These are phyloP conservation scores for Drosophila eugracilis DNA, from an alignment of 1,140 invertebrate genomes.

Conservation along the genomic window DNA sequence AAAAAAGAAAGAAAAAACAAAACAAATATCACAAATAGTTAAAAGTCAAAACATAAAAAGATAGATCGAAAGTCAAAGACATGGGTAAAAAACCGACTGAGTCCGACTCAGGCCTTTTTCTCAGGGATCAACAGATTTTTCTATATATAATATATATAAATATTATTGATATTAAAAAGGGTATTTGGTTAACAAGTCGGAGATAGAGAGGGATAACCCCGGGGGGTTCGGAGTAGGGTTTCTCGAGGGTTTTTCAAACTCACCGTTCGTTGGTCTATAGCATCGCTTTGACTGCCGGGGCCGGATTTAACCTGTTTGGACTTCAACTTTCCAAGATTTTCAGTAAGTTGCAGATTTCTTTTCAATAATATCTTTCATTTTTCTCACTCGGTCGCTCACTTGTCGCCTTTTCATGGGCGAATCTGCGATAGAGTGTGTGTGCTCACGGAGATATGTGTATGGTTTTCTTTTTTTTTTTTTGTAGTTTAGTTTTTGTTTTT, in stretches of 20 bases:
- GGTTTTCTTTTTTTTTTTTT: not conserved
- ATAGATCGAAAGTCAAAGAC: conserved; percentile 4
- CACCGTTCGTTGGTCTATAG: conserved; percentile 34
- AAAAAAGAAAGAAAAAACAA: not conserved
- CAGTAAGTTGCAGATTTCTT: conserved; percentile 26
- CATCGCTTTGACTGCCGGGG: conserved; percentile 42
- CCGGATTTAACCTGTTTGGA: conserved; percentile 48
- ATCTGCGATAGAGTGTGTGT: not conserved
- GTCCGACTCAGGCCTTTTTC: conserved; percentile 6
- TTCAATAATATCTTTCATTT: not conserved
- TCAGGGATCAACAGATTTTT: conserved; percentile 7
- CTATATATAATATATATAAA: not conserved
- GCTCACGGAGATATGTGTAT: conserved; percentile 9
- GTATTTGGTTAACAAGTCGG: not conserved
- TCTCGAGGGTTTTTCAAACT: conserved; percentile 28
- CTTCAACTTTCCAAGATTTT: conserved; percentile 54
- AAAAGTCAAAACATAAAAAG: conserved; percentile 27
- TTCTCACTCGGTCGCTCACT: conserved; percentile 1
- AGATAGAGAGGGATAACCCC: not conserved
- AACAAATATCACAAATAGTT: conserved; percentile 25
- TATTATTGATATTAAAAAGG: not conserved
- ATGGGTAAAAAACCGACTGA: conserved; percentile 14
- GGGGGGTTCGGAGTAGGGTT: not conserved
- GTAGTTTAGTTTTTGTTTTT: too few species aligned
- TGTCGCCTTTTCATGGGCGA: too few species aligned